Conservation (phyloP, 2,888 invertebrate species). For the Rutpela maculata region DNA sequence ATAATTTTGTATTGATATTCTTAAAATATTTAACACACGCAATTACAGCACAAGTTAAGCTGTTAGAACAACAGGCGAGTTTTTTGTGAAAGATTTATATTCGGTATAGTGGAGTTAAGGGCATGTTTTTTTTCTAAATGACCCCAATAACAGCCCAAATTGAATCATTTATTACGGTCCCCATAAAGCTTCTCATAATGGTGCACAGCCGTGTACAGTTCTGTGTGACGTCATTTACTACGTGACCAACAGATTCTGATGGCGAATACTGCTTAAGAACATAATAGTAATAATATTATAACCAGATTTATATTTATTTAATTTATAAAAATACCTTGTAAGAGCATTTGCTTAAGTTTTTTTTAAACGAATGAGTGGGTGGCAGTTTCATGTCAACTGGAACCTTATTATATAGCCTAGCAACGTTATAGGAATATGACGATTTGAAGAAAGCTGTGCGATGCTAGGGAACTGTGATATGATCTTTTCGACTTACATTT, state of each 20-base stretch:
- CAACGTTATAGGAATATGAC: too few relatives aligned
- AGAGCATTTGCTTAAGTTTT: too few relatives aligned
- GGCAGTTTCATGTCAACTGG: too few relatives aligned
- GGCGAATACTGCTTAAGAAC: background rate
- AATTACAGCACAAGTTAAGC: background rate
- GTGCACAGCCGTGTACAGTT: background rate
- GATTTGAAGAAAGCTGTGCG: too few relatives aligned
- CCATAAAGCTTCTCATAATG: slow-evolving; percentile 10
- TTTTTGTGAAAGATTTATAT: background rate
- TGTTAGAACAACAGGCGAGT: background rate
- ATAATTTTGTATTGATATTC: too few relatives aligned
- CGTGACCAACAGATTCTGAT: slow-evolving; percentile 12
- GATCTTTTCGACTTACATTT: too few relatives aligned
- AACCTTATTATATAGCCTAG: too few relatives aligned
- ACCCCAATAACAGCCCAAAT: background rate
- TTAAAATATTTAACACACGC: background rate
- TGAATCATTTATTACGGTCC: background rate
- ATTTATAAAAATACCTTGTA: too few relatives aligned
- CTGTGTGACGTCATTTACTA: slow-evolving; percentile 8
- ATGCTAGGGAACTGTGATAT: too few relatives aligned
- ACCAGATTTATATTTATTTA: too few relatives aligned
- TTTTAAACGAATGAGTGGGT: too few relatives aligned
- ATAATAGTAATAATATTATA: background rate
- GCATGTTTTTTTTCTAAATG: background rate
- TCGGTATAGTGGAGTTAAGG: background rate